These are phyloP conservation scores for Epinotia bilunana DNA, from an alignment of 2,888 invertebrate genomes.

Conservation along the genomic window DNA sequence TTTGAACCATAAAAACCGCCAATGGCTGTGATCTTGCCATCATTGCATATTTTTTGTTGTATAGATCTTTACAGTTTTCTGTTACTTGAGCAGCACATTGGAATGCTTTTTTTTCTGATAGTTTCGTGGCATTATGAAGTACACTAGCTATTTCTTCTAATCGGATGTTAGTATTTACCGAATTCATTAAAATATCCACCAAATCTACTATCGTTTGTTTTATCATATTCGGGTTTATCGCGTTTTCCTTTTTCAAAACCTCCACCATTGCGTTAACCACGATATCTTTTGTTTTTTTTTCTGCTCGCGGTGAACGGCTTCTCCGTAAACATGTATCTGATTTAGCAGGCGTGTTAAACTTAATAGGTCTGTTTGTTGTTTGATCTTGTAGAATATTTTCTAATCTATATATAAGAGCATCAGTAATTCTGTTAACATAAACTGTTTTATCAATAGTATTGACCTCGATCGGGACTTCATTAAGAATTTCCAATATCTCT, in stretches of 20 bases:
- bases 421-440: slow-evolving; percentile 56
- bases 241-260: slow-evolving; percentile 51
- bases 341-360: background rate
- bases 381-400: slow-evolving; percentile 32
- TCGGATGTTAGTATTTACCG: slow-evolving; percentile 52
- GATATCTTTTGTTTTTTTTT: slow-evolving; percentile 56
- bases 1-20: slow-evolving; percentile 57
- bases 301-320: slow-evolving; percentile 51
- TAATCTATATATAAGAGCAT: slow-evolving; percentile 54
- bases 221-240: slow-evolving; percentile 48
- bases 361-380: background rate
- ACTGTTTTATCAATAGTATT: slow-evolving; percentile 48
- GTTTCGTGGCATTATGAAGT: slow-evolving; percentile 53
- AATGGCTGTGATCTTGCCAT: slow-evolving; percentile 46
- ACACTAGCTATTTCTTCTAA: slow-evolving; percentile 55
- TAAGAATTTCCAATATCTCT: slow-evolving; percentile 54
- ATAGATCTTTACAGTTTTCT: slow-evolving; percentile 50
- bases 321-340: background rate
- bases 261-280: slow-evolving; percentile 53
- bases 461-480: slow-evolving; percentile 56
- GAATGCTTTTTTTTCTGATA: slow-evolving; percentile 54
- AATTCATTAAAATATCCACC: slow-evolving; percentile 55
- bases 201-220: slow-evolving; percentile 60
- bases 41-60: slow-evolving; percentile 44
- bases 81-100: slow-evolving; percentile 54